These are phyloP conservation scores for Microcebus ravelobensis DNA, from an alignment of 2,113 vertebrate genomes.

Conservation along the genomic window DNA sequence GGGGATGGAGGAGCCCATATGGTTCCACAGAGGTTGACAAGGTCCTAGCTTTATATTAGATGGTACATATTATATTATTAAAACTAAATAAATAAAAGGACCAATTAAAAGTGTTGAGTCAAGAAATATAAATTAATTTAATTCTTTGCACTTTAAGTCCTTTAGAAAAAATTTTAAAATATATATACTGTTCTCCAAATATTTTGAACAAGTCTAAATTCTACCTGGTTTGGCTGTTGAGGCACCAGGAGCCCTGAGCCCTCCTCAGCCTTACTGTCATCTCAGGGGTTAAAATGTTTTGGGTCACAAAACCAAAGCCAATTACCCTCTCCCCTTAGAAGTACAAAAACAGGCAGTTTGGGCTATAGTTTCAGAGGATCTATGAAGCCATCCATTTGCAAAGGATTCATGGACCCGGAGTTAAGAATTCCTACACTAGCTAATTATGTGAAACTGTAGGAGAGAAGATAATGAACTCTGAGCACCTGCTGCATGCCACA, in stretches of 20 bases:
- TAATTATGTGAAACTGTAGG: not conserved
- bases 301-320: not conserved
- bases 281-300: not conserved
- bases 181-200: not conserved
- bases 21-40: not conserved
- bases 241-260: not conserved
- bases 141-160: not conserved
- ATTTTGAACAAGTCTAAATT: conserved; percentile 24
- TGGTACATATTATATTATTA: not conserved
- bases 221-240: not conserved
- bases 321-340: not conserved
- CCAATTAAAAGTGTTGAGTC: not conserved
- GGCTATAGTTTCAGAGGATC: not conserved
- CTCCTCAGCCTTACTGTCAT: not conserved
- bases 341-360: not conserved
- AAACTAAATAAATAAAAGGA: not conserved
- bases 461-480: not conserved
- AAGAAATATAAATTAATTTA: not conserved
- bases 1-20: not conserved
- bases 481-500: not conserved
- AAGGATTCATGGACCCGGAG: not conserved
- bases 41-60: not conserved
- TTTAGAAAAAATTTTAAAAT: not conserved
- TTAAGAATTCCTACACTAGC: not conserved
- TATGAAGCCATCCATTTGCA: not conserved